phyloP scores from a whole-genome alignment of 2,113 vertebrate species.

The Esox niger region DNA sequence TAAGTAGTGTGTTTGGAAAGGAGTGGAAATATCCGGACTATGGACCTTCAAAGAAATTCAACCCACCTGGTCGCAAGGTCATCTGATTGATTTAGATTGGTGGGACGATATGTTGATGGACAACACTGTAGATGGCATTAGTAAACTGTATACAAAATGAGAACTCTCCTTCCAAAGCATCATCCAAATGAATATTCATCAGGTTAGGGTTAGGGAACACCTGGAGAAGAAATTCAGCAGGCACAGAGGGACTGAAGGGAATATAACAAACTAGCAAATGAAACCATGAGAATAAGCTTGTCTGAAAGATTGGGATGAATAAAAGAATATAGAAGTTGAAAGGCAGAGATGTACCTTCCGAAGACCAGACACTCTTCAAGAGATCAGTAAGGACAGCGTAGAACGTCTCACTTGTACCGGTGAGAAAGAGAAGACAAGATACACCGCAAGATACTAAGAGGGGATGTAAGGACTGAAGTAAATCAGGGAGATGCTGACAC shows the following conservation, averaged over 20 bases:
- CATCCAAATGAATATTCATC: conserved; percentile 17
- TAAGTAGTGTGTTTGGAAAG: neutral
- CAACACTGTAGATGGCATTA: too few species aligned
- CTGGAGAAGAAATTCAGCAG: too few species aligned
- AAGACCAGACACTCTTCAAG: neutral
- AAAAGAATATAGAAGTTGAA: neutral
- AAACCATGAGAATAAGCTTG: neutral
- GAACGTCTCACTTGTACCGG: neutral
- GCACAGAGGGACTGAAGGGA: conserved; percentile 21
- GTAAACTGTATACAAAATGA: too few species aligned
- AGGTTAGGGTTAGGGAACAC: too few species aligned
- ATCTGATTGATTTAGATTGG: too few species aligned
- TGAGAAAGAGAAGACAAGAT: neutral
- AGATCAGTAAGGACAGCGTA: neutral
- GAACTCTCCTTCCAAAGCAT: neutral
- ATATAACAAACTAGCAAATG: conserved; percentile 52
- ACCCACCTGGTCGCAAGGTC: too few species aligned
- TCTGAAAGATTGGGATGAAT: neutral
- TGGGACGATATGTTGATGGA: too few species aligned
- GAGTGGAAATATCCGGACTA: too few species aligned
- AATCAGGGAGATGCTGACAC: neutral
- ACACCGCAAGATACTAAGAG: neutral
- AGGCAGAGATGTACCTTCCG: neutral
- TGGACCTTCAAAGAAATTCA: too few species aligned
- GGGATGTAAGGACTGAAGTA: neutral